These are phyloP conservation scores for Etheostoma perlongum DNA, from an alignment of 2,797 vertebrate genomes.

Conservation along the genomic window DNA sequence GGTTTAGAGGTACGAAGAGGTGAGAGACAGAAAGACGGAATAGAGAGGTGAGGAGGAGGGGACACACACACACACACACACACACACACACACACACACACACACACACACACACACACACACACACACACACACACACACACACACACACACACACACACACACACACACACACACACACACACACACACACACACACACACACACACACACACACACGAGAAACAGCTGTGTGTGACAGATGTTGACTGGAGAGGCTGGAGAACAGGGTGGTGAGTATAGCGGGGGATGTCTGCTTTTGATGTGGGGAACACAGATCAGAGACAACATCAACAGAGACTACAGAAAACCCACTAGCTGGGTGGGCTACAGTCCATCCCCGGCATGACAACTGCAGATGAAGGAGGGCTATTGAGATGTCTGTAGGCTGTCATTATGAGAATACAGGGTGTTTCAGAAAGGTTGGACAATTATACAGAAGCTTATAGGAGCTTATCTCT, in stretches of 20 bases:
- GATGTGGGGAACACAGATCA: constrained; percentile 63
- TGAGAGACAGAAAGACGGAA: constrained; percentile 20
- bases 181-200: constrained; percentile 28
- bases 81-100: neutral
- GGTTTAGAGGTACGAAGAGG: neutral
- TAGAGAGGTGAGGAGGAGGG: constrained; percentile 21
- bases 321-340: constrained; percentile 61
- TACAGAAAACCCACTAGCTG: constrained; percentile 43
- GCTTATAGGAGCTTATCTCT: constrained; percentile 32
- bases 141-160: constrained; percentile 28
- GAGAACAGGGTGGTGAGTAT: neutral
- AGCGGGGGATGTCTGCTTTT: constrained; percentile 55
- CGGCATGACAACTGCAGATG: constrained; percentile 59
- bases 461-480: constrained; percentile 15
- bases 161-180: neutral
- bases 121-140: neutral
- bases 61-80: constrained; percentile 27
- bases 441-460: constrained; percentile 17
- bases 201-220: neutral
- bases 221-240: constrained; percentile 75
- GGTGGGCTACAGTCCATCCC: constrained; percentile 24
- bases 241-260: constrained; percentile 42
- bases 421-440: constrained; percentile 26
- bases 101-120: constrained; percentile 48
- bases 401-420: constrained; percentile 27